Evolutionary conservation across 2,888 invertebrate species (phyloP).

Genomic region (Xylocampa areola): DNA sequence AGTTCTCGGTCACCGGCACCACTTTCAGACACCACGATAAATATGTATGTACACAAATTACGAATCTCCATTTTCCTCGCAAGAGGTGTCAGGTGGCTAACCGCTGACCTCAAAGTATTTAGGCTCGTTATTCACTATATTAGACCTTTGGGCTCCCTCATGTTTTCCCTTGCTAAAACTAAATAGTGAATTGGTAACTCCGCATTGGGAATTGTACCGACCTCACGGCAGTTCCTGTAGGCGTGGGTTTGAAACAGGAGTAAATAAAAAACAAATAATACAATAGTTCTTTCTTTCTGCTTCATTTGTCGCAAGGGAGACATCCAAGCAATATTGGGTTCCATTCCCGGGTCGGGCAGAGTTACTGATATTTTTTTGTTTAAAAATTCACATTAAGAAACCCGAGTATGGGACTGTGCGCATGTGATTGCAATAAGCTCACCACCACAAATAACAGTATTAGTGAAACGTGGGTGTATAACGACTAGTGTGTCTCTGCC

Average conservation of each 20-base stretch:
- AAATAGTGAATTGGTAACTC: constrained; percentile 14
- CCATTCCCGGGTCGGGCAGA: no score
- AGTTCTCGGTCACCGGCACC: not conserved
- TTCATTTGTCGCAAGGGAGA: no score
- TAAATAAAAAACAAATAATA: no score
- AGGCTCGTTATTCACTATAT: constrained; percentile 13
- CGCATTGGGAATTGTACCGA: not conserved
- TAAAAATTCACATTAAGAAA: no score
- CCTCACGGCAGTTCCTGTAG: not conserved
- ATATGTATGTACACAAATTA: not conserved
- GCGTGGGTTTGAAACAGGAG: not conserved
- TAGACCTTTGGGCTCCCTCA: constrained; percentile 9
- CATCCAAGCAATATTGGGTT: no score
- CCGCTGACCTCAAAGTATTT: constrained; percentile 13
- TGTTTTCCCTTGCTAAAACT: constrained; percentile 10
- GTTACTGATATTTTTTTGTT: no score
- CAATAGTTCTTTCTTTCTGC: no score
- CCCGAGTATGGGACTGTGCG: no score
- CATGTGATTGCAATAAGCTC: no score
- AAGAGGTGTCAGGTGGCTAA: constrained; percentile 2
- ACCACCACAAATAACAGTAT: no score
- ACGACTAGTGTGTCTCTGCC: no score
- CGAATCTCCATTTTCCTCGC: constrained; percentile 1
- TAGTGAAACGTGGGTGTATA: no score
- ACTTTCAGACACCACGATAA: not conserved